Evolutionary conservation across 2,113 vertebrate species (phyloP).

Genomic region (Ondatra zibethicus): DNA sequence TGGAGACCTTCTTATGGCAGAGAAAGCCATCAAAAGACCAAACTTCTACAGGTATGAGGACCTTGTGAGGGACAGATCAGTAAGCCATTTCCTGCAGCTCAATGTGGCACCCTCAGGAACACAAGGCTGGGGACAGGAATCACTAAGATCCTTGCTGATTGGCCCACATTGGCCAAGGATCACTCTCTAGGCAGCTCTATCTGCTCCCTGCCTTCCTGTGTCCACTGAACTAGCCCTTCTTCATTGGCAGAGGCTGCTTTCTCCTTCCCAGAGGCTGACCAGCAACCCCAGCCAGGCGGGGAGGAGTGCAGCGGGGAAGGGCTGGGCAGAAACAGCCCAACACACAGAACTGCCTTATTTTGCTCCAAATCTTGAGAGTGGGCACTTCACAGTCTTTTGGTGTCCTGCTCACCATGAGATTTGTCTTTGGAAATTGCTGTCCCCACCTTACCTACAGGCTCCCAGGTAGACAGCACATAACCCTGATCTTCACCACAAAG

Average conservation of each 20-base stretch:
- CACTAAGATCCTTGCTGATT: rapidly evolving
- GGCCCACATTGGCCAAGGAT: not conserved
- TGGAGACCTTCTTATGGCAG: not conserved
- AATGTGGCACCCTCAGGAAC: not conserved
- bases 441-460: not conserved
- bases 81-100: not conserved
- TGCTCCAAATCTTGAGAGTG: not conserved
- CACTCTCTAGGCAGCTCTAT: not conserved
- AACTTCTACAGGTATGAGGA: not conserved
- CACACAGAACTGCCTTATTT: not conserved
- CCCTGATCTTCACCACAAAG: not conserved
- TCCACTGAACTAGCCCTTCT: not conserved
- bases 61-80: not conserved
- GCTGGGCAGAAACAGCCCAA: not conserved
- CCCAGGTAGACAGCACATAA: not conserved
- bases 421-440: not conserved
- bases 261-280: not conserved
- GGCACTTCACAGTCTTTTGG: not conserved
- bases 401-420: not conserved
- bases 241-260: not conserved
- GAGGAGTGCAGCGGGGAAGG: not conserved
- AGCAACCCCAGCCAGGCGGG: not conserved
- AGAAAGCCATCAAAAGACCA: not conserved
- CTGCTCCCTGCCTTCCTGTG: not conserved
- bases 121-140: not conserved